Base-by-base conservation (phyloP, 2,797 vertebrate genomes). In the Amphiprion clarkii region DNA sequence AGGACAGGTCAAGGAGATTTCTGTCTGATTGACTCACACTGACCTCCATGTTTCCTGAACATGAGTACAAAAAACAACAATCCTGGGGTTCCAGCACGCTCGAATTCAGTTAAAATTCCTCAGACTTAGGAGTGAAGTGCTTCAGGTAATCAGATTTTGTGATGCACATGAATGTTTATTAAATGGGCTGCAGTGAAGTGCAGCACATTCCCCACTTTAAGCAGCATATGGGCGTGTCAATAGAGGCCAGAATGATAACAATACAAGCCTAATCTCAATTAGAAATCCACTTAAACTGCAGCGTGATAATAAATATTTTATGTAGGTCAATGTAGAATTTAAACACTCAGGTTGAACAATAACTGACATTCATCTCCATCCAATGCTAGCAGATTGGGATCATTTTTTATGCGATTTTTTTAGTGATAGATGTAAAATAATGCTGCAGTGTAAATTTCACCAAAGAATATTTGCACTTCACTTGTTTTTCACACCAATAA, bases 191-290 rank as follows among this genome's bases (percentile, higher is more conserved):
- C 58, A 63, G 66, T 65, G 79, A 85, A 53, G 76, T 62, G 78
- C 74, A 77, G 79, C 54, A 82, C 86, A 90, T 92, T 92, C 90
- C 87, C 83, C 67, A 44, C 46, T 85, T 78, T 56, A 87, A 87
- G 72, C 27, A 73, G 83, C 75, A 82, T 83, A 74, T 49, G 69
- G 61, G 67, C 71, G 49, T 70, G 67, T 84, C 64, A 39, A 67
- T 46, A 48, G 21, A 75, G 69, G 73, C 17, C 12, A 19, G 33
- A 39, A 66, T 12, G 76, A 87, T 71, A 84, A 87, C 71, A 77
- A 72, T 66, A 76, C 68, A 73, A 81, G 31, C 49, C 33, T 57
- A 70, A 80, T 82, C 74, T 71, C 53, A 10, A 62, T 67, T 42
- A 49, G 17, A 74, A 71, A 76, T 69, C 75, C 16, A 57, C 52